A percentile compares a stretch with the other conserved stretches of the same genome.
These are phyloP conservation scores for Otolemur crassicaudatus DNA, from an alignment of 2,797 vertebrate species.

Conservation along the genomic window DNA sequence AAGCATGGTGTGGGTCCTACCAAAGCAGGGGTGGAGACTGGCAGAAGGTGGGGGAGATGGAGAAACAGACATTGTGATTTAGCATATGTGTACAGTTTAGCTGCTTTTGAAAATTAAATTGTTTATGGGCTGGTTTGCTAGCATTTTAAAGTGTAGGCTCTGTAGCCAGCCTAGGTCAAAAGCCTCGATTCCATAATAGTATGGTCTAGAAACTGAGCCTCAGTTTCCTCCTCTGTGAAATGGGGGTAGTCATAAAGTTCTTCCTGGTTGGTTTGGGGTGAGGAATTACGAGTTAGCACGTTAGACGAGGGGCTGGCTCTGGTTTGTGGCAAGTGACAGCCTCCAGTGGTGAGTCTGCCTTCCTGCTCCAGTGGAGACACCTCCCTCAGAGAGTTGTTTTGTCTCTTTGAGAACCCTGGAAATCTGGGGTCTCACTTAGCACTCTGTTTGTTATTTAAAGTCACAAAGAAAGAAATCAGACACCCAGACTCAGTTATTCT, in stretches of 20 bases:
- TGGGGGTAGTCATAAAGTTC: not conserved
- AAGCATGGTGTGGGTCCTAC: not conserved
- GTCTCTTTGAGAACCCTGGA: not conserved
- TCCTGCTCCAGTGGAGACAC: not conserved
- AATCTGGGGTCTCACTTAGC: not conserved
- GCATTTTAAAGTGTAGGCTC: not conserved
- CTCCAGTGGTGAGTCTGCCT: rapidly evolving
- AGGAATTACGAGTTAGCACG: not conserved
- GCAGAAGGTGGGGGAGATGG: rapidly evolving
- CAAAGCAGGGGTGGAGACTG: not conserved
- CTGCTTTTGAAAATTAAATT: not conserved
- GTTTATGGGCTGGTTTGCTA: not conserved
- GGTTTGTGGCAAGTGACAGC: not conserved
- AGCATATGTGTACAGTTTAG: rapidly evolving
- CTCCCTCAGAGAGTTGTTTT: not conserved
- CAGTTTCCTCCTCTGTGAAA: slow-evolving; percentile 34
- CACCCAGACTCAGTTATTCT: not conserved
- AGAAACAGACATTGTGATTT: not conserved
- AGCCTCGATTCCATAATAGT: not conserved
- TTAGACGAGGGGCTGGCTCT: not conserved
- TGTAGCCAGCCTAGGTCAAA: not conserved
- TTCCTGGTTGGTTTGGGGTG: not conserved
- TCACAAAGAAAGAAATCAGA: not conserved
- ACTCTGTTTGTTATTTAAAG: not conserved
- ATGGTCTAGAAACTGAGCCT: not conserved